Evolutionary conservation across 1,140 invertebrate genomes (phyloP), one percentile per base, ranked within the genome.

Genomic region (Muscidifurax raptorellus): DNA sequence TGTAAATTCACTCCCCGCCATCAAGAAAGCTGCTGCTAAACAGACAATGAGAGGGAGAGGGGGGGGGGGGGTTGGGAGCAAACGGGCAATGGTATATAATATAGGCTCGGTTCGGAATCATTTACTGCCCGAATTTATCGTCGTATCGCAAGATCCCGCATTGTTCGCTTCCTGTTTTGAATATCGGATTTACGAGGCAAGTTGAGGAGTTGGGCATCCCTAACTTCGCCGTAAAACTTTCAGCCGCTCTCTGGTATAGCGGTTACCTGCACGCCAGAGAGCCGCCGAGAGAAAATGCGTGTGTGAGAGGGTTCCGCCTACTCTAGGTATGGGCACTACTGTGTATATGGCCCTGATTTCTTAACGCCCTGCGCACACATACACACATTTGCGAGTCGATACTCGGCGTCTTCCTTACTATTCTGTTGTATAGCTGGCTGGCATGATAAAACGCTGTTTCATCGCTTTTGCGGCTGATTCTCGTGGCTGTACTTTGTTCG

Each of bases 111-210:
- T 52, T 22, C 18, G 28, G 32, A 40, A 74, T 74, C 32, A 74
- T 30, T 74, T 28, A 74, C 18, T 28, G 32, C 27, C 47, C 22
- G 32, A 40, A 74, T 74, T 74, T 74, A 74, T 74, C 71, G 28
- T 30, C 13, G 30, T 32, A 74, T 30, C 13, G 18, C 36, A 40
- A 71, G 44, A 52, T 27, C 10, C 27, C 66, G 25, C 44, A 90
- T 89, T 89, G 89, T 89, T 89, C 87, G 76, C 86, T 86, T 88
- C 87, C 88, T 90, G 89, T 90, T 90, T 90, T 90, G 89, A 90
- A 90, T 90, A 90, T 90, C 88, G 84, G 87, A 90, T 90, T 90
- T 90, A 90, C 86, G 89, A 89, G 87, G 81, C 25, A 90, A 90
- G 87, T 90, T 90, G 86, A 72, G 83, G 84, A 84, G 85, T 52